Conservation (phyloP, 1,140 invertebrate species). For the Triops longicaudatus region DNA sequence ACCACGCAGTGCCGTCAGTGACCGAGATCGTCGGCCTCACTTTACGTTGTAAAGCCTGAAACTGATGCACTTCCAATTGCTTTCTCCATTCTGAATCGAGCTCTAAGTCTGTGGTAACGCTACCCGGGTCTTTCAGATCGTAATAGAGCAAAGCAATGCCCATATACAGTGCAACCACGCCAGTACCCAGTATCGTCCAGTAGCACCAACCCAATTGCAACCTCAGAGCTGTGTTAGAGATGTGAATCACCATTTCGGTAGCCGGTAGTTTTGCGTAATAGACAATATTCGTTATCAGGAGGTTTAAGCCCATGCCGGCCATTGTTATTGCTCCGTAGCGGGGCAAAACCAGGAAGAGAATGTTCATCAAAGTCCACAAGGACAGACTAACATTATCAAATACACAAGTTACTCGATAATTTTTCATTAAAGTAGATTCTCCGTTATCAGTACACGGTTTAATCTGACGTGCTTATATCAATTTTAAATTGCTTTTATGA, state of each 20-base stretch:
- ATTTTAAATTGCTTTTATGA: too few species aligned
- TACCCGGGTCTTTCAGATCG: constrained; percentile 15
- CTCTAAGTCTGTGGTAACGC: constrained; percentile 23
- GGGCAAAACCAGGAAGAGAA: constrained; percentile 26
- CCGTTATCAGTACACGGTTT: too few species aligned
- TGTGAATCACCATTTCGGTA: constrained; percentile 19
- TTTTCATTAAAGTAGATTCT: too few species aligned
- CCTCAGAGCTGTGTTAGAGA: constrained; percentile 13
- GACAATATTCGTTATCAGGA: constrained; percentile 15
- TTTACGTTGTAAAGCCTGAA: background rate
- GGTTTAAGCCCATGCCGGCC: constrained; percentile 18
- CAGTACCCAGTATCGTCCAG: constrained; percentile 22
- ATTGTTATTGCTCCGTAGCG: constrained; percentile 21
- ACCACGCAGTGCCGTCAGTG: constrained; percentile 20
- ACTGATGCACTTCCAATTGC: background rate
- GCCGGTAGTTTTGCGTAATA: constrained; percentile 21
- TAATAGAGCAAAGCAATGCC: constrained; percentile 18
- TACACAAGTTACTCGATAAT: too few species aligned
- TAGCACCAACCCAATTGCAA: constrained; percentile 24
- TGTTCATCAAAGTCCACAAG: constrained; percentile 21
- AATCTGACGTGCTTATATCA: too few species aligned
- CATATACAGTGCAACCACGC: background rate
- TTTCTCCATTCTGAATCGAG: constrained; percentile 17
- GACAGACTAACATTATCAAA: background rate
- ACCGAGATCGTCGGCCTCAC: constrained; percentile 20